A percentile compares a stretch with the other conserved stretches of the same genome.
phyloP scores from a whole-genome alignment of 2,113 vertebrate species.

The Dolichallabes microphthalmus region DNA sequence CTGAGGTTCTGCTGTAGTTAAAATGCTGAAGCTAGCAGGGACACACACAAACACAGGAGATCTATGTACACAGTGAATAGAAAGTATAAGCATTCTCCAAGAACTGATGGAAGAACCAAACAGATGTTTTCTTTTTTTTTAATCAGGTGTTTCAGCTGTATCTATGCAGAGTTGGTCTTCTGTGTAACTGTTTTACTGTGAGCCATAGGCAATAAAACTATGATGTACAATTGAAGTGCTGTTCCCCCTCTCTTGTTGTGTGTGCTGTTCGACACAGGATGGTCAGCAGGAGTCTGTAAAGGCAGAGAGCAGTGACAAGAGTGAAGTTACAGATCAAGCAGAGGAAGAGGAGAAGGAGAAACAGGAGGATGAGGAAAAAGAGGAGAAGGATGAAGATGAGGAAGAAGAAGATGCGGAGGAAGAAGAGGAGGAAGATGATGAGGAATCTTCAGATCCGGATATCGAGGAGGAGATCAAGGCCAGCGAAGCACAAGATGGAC shows the following conservation, averaged over 20 bases:
- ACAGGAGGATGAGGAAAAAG: constrained; percentile 49
- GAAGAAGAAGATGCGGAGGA: constrained; percentile 62
- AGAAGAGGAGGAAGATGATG: constrained; percentile 72
- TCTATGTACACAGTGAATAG: too few species aligned
- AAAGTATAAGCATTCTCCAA: too few species aligned
- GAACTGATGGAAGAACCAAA: too few species aligned
- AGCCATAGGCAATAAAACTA: too few species aligned
- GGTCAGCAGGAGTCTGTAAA: constrained; percentile 31
- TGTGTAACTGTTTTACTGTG: too few species aligned
- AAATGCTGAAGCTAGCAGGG: too few species aligned
- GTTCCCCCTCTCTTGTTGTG: constrained; percentile 7
- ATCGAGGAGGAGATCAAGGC: constrained; percentile 79
- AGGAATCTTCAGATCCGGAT: constrained; percentile 77
- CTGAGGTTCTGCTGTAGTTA: too few species aligned
- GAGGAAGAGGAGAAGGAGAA: constrained; percentile 51
- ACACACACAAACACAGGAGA: too few species aligned
- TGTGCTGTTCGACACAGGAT: constrained; percentile 9
- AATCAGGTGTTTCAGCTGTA: too few species aligned
- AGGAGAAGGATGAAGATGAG: constrained; percentile 51
- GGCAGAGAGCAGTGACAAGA: constrained; percentile 58
- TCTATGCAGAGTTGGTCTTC: too few species aligned
- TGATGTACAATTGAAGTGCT: neutral
- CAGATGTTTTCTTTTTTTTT: too few species aligned
- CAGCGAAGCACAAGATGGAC: constrained; percentile 65
- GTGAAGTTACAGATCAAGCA: constrained; percentile 39